A percentile compares a stretch with the other conserved stretches of the same genome.
Evolutionary conservation across 2,888 invertebrate genomes (phyloP).

Genomic region (Troides aeacus): DNA sequence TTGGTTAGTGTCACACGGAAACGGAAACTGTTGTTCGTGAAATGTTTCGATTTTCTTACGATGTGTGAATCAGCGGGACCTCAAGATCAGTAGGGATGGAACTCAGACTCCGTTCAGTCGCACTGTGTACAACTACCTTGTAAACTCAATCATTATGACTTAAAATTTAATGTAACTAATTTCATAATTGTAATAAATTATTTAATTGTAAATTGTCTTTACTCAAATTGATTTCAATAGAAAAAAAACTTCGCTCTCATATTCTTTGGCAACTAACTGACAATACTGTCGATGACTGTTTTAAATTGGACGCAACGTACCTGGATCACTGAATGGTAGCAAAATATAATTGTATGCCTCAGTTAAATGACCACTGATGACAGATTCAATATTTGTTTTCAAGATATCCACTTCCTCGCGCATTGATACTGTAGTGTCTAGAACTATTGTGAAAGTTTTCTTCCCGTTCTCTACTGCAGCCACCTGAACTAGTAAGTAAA

Average conservation of each 20-base stretch:
- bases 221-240: too few relatives aligned
- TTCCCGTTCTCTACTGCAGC: constrained; percentile 6
- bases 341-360: constrained; percentile 18
- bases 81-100: too few relatives aligned
- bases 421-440: constrained; percentile 24
- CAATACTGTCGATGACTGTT: not conserved
- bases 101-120: not conserved
- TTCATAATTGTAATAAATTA: too few relatives aligned
- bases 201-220: too few relatives aligned
- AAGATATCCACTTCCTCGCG: constrained; percentile 20
- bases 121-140: not conserved
- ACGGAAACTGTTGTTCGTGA: too few relatives aligned
- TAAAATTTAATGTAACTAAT: too few relatives aligned
- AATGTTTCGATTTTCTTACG: too few relatives aligned
- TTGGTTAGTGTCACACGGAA: too few relatives aligned
- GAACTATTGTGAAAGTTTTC: constrained; percentile 17
- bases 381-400: constrained; percentile 8
- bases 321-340: constrained; percentile 23
- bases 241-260: not conserved
- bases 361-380: constrained; percentile 6
- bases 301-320: constrained; percentile 2
- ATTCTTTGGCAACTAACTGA: not conserved
- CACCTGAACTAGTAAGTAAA: constrained; percentile 4
- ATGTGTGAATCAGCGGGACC: too few relatives aligned
- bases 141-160: too few relatives aligned